Evolutionary conservation across 1,140 invertebrate genomes (phyloP).

Genomic region (Drosophila bifasciata): DNA sequence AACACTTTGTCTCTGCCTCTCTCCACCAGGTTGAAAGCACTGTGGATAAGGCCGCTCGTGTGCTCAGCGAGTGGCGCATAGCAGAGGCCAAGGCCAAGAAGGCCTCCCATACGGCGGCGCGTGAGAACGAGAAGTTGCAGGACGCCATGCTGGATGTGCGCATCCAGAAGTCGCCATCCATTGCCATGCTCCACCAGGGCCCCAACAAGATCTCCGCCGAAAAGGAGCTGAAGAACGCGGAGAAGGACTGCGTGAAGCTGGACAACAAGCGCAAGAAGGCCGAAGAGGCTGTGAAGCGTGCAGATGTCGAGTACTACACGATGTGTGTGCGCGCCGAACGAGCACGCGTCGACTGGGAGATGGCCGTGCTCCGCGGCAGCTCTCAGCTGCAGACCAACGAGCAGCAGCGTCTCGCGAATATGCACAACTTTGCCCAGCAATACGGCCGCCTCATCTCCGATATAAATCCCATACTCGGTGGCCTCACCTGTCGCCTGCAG

Average conservation of each 20-base stretch:
- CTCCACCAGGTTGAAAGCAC: conserved; percentile 88
- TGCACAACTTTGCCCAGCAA: conserved; percentile 91
- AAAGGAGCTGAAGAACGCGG: conserved; percentile 84
- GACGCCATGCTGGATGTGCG: conserved; percentile 87
- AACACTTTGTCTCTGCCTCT: neutral
- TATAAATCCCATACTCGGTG: conserved; percentile 89
- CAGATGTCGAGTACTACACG: conserved; percentile 97
- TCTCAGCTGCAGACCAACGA: conserved; percentile 92
- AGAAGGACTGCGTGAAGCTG: conserved; percentile 88
- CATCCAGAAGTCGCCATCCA: conserved; percentile 83
- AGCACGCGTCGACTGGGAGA: conserved; percentile 96
- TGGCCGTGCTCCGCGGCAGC: conserved; percentile 91
- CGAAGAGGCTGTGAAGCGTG: conserved; percentile 94
- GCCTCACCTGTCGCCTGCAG: conserved; percentile 79
- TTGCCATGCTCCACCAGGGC: conserved; percentile 84
- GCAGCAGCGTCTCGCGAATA: conserved; percentile 93
- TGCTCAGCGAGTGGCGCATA: conserved; percentile 92
- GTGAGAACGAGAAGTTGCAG: conserved; percentile 95
- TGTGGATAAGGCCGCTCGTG: conserved; percentile 94
- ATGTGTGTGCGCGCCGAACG: conserved; percentile 94
- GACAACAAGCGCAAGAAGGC: conserved; percentile 95
- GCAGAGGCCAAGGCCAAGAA: conserved; percentile 94
- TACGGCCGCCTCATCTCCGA: conserved; percentile 92
- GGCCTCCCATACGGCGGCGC: conserved; percentile 91
- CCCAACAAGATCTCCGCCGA: conserved; percentile 80